Base-by-base conservation (phyloP, 1,140 invertebrate genomes). In the Brachionus rotundiformis region DNA sequence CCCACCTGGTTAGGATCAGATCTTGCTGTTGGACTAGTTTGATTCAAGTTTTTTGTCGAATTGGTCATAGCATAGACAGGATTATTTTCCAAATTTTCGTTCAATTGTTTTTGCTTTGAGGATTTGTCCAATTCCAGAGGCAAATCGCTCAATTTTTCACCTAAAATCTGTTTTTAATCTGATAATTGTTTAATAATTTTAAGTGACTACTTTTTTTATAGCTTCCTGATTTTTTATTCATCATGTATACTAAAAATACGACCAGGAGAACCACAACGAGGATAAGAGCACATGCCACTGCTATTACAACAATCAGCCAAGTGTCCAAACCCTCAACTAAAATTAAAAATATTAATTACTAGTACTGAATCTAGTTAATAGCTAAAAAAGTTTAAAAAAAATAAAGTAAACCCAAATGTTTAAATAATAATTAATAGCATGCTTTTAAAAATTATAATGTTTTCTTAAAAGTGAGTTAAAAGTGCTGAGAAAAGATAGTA, bases 1-100 rank as follows among this genome's bases (percentile, higher is more conserved):
- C 68, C 68, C 68, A 73, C 68, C 68, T 73, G 68, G 8, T 36
- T 71, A 16, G n/a, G 29, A 3, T 73, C 68, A 73, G 68, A 73
- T 73, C 68, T 73, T 73, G 36, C 3, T 25, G 25, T 7, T 41
- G 68, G 68, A 73, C 7, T 41, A 73, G 68, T 36, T 68, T 68
- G 11, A 33, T 19, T 68, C 1, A n/a, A 7, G 36, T 36, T 68
- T 23, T 36, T 33, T 13, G 16, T 39, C 16, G 65, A 7, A 71
- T 71, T 71, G 13, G 65, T 36, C 31, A 36, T 36, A 1, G 8
- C 68, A 44, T 73, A 73, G 25, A 73, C 68, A 1, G 68, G 68
- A 44, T 73, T 73, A 16, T 10, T 31, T 47, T 73, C 36, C 8
- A 68, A 36, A 36, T 36, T 36, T 36, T 36, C 31, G 29, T 68